Evolutionary conservation across 1,140 invertebrate species (phyloP).

Genomic region (Halictus rubicundus): DNA sequence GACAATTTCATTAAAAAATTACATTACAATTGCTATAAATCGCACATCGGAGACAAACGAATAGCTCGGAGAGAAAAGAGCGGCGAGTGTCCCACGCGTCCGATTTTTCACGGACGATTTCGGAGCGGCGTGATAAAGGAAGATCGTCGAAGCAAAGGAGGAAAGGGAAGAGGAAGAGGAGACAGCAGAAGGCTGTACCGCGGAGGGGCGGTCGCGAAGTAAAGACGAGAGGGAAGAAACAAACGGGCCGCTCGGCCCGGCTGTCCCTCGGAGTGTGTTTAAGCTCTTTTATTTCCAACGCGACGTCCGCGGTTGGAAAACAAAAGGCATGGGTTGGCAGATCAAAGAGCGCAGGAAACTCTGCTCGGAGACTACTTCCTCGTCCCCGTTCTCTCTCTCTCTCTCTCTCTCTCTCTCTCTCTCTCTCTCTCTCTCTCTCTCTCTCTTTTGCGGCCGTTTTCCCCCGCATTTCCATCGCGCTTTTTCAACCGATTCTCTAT

Average conservation of each 20-base stretch:
- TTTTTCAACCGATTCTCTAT: neutral
- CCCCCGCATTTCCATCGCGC: neutral
- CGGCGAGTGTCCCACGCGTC: too few relatives aligned
- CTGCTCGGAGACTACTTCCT: constrained; percentile 26
- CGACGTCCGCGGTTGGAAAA: constrained; percentile 62
- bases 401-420: too few relatives aligned
- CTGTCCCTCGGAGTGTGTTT: constrained; percentile 49
- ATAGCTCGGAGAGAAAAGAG: too few relatives aligned
- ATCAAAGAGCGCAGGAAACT: constrained; percentile 64
- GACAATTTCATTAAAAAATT: too few relatives aligned
- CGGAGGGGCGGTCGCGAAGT: neutral
- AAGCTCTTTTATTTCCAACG: constrained; percentile 64
- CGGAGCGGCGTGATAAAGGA: constrained; percentile 28
- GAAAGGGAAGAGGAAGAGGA: constrained; percentile 23
- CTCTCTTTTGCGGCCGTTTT: constrained; percentile 3
- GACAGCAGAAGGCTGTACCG: constrained; percentile 3
- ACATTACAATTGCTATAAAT: too few relatives aligned
- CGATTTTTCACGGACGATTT: constrained; percentile 56
- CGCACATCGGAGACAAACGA: too few relatives aligned
- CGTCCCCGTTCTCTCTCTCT: too few relatives aligned
- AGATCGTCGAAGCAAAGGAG: constrained; percentile 18
- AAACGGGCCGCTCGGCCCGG: neutral
- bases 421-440: too few relatives aligned
- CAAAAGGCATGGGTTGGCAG: constrained; percentile 60
- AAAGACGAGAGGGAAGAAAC: constrained; percentile 30